Evolutionary conservation across 2,113 vertebrate genomes (phyloP), one percentile per base, ranked within the genome.

Genomic region (Ivindomyrus marchei): DNA sequence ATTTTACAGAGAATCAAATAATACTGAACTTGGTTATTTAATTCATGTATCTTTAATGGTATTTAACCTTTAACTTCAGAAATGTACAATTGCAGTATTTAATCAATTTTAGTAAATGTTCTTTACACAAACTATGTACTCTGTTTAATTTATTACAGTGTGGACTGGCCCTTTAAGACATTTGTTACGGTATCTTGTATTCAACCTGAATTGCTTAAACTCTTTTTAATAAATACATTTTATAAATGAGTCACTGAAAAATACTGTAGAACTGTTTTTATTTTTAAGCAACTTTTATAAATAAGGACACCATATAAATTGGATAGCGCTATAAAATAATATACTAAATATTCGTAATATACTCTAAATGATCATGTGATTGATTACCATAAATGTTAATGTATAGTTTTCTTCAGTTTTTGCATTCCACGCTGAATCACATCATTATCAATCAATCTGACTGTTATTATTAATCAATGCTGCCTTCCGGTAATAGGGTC

Each of bases 1-100:
- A 92, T 90, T 91, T 91, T 92, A 85, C 19, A 70, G 24, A 15
- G 88, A 90, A 74, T 88, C 58, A 74, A 27, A 46, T 39, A 66
- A 52, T 17, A 39, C 46, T 53, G 3, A 45, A 53, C 49, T 21
- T 84, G 24, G 47, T 85, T 46, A 84, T 27, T 85, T 49, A 31
- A 46, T 89, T 85, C 80, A 85, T 42, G 21, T 27, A 36, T 53
- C 27, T 39, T 36, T 39, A 31, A 9, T 87, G 13, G 27, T 53
- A 27, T 52, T 31, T 49, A 15, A 31, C 47, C 15, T 87, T 87
- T 87, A 87, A 87, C 27, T 47, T 56, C 15, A 36, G 47, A 56
- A 50, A 36, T 85, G 1, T n/a, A 24, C 7, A 13, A 87, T n/a
- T 52, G 4, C 47, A 87, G 85, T 50, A 66, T 66, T 62, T 62